phyloP scores from a whole-genome alignment of 2,113 vertebrate genomes.

The Redunca redunca region DNA sequence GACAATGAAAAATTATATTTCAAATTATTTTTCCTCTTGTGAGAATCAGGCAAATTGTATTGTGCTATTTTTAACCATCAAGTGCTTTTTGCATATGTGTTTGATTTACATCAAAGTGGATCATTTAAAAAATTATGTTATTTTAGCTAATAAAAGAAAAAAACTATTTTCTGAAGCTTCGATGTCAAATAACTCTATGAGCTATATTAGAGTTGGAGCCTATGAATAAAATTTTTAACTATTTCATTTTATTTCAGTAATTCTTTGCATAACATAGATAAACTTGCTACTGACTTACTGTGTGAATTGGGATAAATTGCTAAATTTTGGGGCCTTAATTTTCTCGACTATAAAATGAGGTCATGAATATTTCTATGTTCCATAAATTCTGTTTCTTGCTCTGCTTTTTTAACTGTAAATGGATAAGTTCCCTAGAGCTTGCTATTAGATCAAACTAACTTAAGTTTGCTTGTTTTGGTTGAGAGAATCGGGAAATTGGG shows the following conservation, averaged over 20 bases:
- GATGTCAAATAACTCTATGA: not conserved
- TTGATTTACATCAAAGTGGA: not conserved
- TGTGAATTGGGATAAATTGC: not conserved
- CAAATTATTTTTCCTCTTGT: conserved; percentile 29
- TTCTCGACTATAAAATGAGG: conserved; percentile 38
- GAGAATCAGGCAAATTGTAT: not conserved
- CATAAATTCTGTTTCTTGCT: conserved; percentile 41
- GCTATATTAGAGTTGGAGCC: not conserved
- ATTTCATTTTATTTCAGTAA: conserved; percentile 2
- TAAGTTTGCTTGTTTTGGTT: conserved; percentile 58
- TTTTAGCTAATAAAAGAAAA: conserved; percentile 35
- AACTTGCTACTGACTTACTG: conserved; percentile 17
- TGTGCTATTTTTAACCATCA: conserved; percentile 24
- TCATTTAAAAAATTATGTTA: not conserved
- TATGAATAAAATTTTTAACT: not conserved
- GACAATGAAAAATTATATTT: conserved; percentile 9
- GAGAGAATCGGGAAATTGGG: conserved; percentile 50
- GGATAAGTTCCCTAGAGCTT: conserved; percentile 29
- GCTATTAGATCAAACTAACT: conserved; percentile 28
- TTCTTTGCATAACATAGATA: not conserved
- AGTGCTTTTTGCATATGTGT: conserved; percentile 13
- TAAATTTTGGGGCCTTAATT: conserved; percentile 18
- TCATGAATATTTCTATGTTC: conserved; percentile 29
- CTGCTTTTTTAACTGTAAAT: conserved; percentile 42
- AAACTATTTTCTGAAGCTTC: not conserved